These are phyloP conservation scores for Sinella curviseta DNA, from an alignment of 1,140 invertebrate genomes.

Conservation along the genomic window DNA sequence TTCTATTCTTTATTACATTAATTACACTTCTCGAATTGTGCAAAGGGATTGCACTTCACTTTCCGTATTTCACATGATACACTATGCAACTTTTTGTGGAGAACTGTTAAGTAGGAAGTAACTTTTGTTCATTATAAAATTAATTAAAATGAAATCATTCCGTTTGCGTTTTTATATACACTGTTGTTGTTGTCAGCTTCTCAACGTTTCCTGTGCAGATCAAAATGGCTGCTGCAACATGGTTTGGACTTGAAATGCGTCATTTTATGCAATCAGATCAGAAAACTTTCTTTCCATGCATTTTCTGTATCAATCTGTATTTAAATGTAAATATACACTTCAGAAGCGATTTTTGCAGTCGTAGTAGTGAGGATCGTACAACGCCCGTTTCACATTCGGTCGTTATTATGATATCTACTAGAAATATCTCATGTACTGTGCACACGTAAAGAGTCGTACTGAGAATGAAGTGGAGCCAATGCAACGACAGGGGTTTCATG, in stretches of 20 bases:
- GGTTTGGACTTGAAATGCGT: not conserved
- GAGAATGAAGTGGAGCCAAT: not conserved
- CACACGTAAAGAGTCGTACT: not conserved
- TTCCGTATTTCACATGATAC: no score
- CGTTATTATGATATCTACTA: no score
- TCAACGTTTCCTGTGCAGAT: not conserved
- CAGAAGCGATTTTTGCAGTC: not conserved
- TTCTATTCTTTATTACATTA: no score
- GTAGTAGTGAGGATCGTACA: not conserved
- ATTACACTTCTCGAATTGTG: not conserved
- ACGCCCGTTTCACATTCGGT: no score
- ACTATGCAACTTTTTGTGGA: no score
- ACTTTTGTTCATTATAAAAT: not conserved
- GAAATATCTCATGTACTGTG: not conserved
- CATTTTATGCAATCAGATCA: not conserved
- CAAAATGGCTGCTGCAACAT: not conserved
- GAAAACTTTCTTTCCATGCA: not conserved
- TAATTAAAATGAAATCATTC: not conserved
- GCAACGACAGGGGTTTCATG: slow-evolving; percentile 8
- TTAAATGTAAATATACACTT: not conserved
- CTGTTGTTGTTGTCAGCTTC: no score
- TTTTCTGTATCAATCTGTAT: not conserved
- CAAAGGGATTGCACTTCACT: not conserved
- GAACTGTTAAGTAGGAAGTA: no score
- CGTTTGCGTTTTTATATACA: no score